A percentile compares a stretch with the other conserved stretches of the same genome.
phyloP scores from a whole-genome alignment of 2,888 invertebrate genomes.

The Bhutanitis thaidina region DNA sequence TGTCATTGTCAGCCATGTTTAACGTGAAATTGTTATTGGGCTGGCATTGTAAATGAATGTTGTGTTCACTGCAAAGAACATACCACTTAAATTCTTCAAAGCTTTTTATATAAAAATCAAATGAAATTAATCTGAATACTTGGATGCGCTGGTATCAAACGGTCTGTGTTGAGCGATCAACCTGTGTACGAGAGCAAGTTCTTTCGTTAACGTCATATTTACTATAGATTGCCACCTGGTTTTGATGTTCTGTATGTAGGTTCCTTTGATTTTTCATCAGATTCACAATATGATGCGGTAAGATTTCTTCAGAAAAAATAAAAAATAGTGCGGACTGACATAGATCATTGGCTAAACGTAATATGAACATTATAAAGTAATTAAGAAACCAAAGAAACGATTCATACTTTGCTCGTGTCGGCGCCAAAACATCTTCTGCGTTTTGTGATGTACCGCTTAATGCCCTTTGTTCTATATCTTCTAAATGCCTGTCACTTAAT shows the following conservation, averaged over 20 bases:
- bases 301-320: constrained; percentile 41
- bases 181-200: constrained; percentile 10
- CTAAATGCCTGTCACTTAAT: constrained; percentile 1
- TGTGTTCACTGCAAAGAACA: background rate
- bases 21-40: background rate
- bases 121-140: background rate
- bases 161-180: constrained; percentile 38
- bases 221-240: constrained; percentile 41
- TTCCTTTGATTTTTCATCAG: constrained; percentile 47
- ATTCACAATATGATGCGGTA: constrained; percentile 52
- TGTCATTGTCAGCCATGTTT: background rate
- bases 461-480: constrained; percentile 4
- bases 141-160: constrained; percentile 27
- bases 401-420: constrained; percentile 54
- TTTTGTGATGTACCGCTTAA: too few species aligned
- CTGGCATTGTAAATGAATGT: background rate
- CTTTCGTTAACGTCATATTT: constrained; percentile 41
- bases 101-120: background rate
- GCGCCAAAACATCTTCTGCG: constrained; percentile 38
- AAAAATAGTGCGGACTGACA: constrained; percentile 39
- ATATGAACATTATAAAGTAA: constrained; percentile 52
- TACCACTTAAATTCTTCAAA: background rate
- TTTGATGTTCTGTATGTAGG: constrained; percentile 40
- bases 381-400: constrained; percentile 49
- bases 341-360: constrained; percentile 53